Evolutionary conservation across 2,113 vertebrate species (phyloP).

Genomic region (Daubentonia madagascariensis): DNA sequence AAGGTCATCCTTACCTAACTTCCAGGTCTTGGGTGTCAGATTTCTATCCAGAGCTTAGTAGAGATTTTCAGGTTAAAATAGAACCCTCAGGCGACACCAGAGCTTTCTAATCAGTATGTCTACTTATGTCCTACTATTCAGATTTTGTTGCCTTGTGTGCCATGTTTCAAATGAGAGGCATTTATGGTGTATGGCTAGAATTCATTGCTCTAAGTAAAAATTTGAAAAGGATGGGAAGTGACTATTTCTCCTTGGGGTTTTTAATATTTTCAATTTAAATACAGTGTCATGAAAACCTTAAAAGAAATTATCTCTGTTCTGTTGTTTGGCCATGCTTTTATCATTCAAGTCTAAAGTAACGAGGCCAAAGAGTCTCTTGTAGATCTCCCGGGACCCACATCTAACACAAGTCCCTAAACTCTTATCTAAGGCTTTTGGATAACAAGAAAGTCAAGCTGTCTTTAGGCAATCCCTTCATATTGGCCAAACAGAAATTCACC

Average conservation of each 20-base stretch:
- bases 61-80: neutral
- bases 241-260: neutral
- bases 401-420: neutral
- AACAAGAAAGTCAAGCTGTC: neutral
- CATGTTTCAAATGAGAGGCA: neutral
- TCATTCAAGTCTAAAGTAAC: neutral
- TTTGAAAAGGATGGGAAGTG: neutral
- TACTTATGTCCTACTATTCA: too few relatives aligned
- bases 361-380: neutral
- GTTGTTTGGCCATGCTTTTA: neutral
- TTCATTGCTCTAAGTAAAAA: neutral
- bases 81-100: neutral
- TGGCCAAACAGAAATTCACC: neutral
- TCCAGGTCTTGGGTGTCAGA: neutral
- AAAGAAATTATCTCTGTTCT: neutral
- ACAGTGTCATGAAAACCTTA: neutral
- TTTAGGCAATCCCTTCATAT: neutral
- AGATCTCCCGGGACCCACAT: neutral
- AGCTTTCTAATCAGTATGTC: neutral
- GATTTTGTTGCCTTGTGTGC: neutral
- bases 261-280: neutral
- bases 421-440: neutral
- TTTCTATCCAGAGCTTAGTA: neutral
- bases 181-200: neutral
- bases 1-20: neutral